Percentiles rank a stretch among this genome's conserved stretches.
Evolutionary conservation across 2,888 invertebrate genomes (phyloP).

Genomic region (Ceriagrion tenellum): DNA sequence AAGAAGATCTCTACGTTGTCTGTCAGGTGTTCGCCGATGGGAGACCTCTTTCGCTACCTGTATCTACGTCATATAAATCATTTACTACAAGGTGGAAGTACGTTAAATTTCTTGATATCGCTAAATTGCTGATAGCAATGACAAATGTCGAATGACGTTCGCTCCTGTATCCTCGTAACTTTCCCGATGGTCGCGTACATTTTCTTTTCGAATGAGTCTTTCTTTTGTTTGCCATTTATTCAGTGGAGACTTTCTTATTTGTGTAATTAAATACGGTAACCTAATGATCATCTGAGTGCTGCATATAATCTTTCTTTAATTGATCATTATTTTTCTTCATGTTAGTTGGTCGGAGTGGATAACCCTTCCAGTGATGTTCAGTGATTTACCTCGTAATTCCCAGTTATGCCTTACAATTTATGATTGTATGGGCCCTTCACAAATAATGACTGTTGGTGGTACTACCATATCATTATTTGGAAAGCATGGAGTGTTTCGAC

Average conservation of each 20-base stretch:
- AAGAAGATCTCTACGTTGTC: slow-evolving; percentile 93
- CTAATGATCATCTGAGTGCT: no score
- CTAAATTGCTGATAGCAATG: no score
- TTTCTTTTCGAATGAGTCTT: neutral
- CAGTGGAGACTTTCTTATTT: no score
- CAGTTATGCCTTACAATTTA: slow-evolving; percentile 93
- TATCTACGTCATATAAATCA: slow-evolving; percentile 94
- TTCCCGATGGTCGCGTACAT: neutral
- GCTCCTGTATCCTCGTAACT: neutral
- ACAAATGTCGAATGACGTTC: neutral
- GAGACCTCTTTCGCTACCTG: slow-evolving; percentile 90
- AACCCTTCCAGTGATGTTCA: slow-evolving; percentile 92
- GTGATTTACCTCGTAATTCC: slow-evolving; percentile 93
- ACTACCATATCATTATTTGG: slow-evolving; percentile 96
- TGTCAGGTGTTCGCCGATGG: slow-evolving; percentile 92
- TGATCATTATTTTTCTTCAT: slow-evolving; percentile 71
- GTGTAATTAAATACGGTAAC: no score
- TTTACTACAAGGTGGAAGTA: slow-evolving; percentile 96
- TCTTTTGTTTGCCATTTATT: neutral
- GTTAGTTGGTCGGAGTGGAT: slow-evolving; percentile 99
- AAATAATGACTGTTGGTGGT: slow-evolving; percentile 92
- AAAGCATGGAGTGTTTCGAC: slow-evolving; percentile 94
- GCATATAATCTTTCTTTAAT: no score
- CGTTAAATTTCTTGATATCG: slow-evolving; percentile 75
- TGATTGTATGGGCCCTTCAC: slow-evolving; percentile 93